A percentile compares a stretch with the other conserved stretches of the same genome.
Conservation (phyloP, 2,797 vertebrate species). For the Chiloscyllium punctatum region DNA sequence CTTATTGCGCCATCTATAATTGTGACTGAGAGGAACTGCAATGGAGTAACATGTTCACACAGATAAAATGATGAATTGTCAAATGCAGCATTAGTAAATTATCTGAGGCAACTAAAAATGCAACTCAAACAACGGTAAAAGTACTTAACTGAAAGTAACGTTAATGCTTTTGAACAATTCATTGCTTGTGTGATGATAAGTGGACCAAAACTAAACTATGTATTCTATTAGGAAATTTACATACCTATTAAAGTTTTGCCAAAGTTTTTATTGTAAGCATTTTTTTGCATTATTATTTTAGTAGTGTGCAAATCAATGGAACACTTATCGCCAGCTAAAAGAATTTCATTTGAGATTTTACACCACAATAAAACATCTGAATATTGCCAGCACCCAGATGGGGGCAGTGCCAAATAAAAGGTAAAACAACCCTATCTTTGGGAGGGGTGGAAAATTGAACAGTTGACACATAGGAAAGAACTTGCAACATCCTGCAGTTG, state of each 20-base stretch:
- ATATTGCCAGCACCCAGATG: not conserved
- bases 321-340: not conserved
- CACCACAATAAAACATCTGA: not conserved
- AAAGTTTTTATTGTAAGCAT: not conserved
- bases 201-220: no score
- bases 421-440: not conserved
- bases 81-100: not conserved
- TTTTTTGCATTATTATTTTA: not conserved
- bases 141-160: not conserved
- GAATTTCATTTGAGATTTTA: not conserved
- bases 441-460: not conserved
- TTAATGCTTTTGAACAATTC: not conserved
- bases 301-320: not conserved
- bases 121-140: not conserved
- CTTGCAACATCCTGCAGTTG: not conserved
- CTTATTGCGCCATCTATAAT: not conserved
- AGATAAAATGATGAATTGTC: not conserved
- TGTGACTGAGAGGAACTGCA: not conserved
- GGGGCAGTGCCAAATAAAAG: not conserved
- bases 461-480: not conserved
- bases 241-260: not conserved
- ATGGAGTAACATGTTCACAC: not conserved
- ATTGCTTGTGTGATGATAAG: not conserved
- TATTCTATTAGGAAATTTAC: conserved; percentile 1
- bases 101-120: not conserved